Evolutionary conservation across 2,113 vertebrate genomes (phyloP).

Genomic region (Thomomys bottae): DNA sequence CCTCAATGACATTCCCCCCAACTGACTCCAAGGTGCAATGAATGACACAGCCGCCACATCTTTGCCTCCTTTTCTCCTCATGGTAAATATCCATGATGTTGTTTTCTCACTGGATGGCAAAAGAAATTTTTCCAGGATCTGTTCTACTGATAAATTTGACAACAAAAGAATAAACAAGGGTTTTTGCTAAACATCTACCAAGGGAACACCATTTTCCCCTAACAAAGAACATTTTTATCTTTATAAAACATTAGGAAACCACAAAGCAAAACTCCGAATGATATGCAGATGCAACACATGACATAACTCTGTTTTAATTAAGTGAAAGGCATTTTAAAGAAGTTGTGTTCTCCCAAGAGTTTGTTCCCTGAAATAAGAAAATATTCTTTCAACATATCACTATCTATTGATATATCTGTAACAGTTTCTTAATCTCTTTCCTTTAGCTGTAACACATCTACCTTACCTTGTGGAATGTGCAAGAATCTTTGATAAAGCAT

Average conservation of each 20-base stretch:
- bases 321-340: constrained; percentile 51
- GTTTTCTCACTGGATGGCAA: background rate
- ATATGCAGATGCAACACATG: background rate
- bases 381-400: constrained; percentile 17
- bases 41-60: constrained; percentile 2
- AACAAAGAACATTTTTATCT: background rate
- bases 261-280: constrained; percentile 2
- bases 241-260: background rate
- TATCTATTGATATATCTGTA: background rate
- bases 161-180: background rate
- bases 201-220: background rate
- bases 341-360: constrained; percentile 31
- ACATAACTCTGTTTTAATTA: constrained; percentile 21
- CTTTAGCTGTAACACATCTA: background rate
- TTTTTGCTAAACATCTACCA: background rate
- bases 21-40: background rate
- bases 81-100: background rate
- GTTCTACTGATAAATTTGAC: background rate
- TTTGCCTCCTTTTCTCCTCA: constrained; percentile 1
- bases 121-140: background rate
- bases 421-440: background rate
- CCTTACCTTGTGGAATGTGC: background rate
- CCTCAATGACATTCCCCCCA: background rate
- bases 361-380: constrained; percentile 11
- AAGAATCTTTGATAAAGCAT: background rate